phyloP scores from a whole-genome alignment of 2,797 vertebrate species.

The Anguilla marmorata region DNA sequence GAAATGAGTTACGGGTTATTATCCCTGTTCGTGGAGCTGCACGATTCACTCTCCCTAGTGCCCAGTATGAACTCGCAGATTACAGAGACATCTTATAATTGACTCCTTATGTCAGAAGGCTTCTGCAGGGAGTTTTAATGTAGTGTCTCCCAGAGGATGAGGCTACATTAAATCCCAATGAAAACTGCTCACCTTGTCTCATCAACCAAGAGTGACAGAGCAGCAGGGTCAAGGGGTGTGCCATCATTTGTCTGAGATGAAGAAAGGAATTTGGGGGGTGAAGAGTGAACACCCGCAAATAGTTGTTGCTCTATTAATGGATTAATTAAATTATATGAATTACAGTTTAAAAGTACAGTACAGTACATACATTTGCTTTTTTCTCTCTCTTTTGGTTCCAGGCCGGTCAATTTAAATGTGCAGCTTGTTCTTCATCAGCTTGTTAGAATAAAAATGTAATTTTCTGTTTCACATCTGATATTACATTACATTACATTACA shows the following conservation, averaged over 20 bases:
- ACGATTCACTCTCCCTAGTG: neutral
- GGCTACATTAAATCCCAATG: neutral
- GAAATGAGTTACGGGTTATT: neutral
- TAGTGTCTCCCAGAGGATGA: too few species aligned
- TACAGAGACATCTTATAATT: neutral
- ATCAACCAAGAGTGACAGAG: neutral
- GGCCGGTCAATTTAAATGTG: too few species aligned
- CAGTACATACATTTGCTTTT: too few species aligned
- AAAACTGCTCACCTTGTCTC: neutral
- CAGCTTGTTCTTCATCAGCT: neutral
- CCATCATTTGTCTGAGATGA: neutral
- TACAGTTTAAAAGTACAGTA: too few species aligned
- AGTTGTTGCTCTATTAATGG: too few species aligned
- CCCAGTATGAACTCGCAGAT: neutral
- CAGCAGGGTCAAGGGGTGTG: neutral
- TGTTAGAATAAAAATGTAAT: neutral
- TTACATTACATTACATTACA: too few species aligned
- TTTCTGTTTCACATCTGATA: too few species aligned
- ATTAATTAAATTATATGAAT: too few species aligned
- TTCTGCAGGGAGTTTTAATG: neutral
- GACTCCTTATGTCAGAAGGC: neutral
- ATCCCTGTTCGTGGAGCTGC: neutral
- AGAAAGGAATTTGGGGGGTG: neutral
- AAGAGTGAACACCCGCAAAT: neutral
- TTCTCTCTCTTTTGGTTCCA: too few species aligned